Evolutionary conservation across 92 coral and sea anemone genomes (phyloP), one percentile per base, ranked within the genome.

Genomic region (Chrysogorgia sp.): DNA sequence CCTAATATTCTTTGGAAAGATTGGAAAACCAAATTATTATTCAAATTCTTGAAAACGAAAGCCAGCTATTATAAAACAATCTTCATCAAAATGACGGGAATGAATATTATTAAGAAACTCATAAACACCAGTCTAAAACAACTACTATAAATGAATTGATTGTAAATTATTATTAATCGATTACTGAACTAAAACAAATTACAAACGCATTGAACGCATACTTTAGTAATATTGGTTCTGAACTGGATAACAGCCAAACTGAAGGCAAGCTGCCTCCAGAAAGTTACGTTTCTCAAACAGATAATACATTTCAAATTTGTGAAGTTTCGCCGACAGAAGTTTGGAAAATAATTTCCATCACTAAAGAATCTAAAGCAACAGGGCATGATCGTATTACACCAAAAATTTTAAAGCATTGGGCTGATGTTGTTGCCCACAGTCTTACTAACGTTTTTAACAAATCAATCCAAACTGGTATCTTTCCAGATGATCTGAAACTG

Each of bases 401-500:
- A 14, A 67, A 43, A 52, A 7, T 52, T 52, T 23, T 52, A 52
- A 6, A 23, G 17, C 22, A 5, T 52, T 17, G 8, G 5, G 59
- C 31, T 67, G 74, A 31, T 67, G 49, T 31, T 19, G 40, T 67
- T 35, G 22, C 48, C 0, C 0, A 14, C 49, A 33, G 50, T 28
- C 50, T 66, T 25, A 34, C 74, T 12, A 15, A 20, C 14, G 35
- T 67, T 21, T 67, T 84, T 24, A 76, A 80, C 28, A 53, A 58
- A 74, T 87, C 82, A 23, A 34, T 86, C 29, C 23, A 40, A 10
- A 23, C 53, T 34, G 84, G 68, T 34, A 82, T 45, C 52, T 82
- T 68, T 52, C 84, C 90, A 31, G 58, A 22, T 31, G 84, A 87
- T 32, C 58, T 83, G 81, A 81, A 85, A 64, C 43, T 81, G 4